Conservation (phyloP, 2,797 vertebrate species). For the Oreochromis grahami region DNA sequence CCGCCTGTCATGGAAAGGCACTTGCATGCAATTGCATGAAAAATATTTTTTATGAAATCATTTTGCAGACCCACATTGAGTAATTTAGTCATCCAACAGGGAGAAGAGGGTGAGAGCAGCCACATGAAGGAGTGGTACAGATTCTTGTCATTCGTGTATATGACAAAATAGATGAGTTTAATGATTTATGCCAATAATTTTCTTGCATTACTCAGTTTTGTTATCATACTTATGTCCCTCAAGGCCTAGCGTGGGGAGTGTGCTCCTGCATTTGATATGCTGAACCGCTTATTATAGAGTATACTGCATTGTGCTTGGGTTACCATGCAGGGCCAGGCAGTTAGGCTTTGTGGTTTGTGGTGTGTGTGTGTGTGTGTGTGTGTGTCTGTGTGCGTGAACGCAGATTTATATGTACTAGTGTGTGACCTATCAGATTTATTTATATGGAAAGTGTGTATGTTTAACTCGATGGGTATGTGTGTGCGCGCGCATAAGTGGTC, state of each 20-base stretch:
- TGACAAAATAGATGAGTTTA: conserved; percentile 13
- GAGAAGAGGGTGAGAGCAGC: neutral
- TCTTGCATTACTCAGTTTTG: conserved; percentile 20
- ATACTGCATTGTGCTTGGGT: conserved; percentile 70
- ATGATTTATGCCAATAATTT: conserved; percentile 16
- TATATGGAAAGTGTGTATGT: conserved; percentile 62
- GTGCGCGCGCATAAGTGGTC: conserved; percentile 30
- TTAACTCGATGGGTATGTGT: conserved; percentile 23
- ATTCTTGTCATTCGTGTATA: neutral
- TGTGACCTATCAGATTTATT: conserved; percentile 68
- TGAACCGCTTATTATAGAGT: conserved; percentile 69
- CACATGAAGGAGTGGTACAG: neutral
- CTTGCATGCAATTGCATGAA: conserved; percentile 71
- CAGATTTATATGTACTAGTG: conserved; percentile 52
- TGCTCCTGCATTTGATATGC: conserved; percentile 58
- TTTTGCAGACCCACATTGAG: conserved; percentile 26
- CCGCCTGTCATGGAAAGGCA: conserved; percentile 54
- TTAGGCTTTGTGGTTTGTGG: conserved; percentile 67
- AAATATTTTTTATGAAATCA: conserved; percentile 66
- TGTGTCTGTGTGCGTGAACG: neutral
- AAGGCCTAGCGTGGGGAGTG: conserved; percentile 30
- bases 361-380: conserved; percentile 15
- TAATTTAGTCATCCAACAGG: conserved; percentile 22
- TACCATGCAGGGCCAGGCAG: conserved; percentile 59
- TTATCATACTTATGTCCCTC: conserved; percentile 34